phyloP scores from a whole-genome alignment of 2,113 vertebrate species.

The Copsychus sechellarum region DNA sequence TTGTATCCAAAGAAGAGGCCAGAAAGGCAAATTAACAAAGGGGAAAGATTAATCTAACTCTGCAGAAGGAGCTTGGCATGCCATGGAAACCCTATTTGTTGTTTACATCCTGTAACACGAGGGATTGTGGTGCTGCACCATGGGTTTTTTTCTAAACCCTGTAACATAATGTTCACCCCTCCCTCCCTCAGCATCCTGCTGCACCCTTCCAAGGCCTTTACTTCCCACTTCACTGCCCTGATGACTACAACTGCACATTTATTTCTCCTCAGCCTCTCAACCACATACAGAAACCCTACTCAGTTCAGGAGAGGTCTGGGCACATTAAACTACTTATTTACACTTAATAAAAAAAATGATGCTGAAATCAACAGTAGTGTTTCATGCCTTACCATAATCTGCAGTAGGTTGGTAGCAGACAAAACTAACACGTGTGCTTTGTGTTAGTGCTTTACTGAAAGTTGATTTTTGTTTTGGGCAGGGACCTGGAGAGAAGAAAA shows the following conservation, averaged over 20 bases:
- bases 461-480: conserved; percentile 54
- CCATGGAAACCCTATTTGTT: background rate
- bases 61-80: background rate
- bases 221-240: background rate
- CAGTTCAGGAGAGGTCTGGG: background rate
- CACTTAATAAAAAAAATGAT: background rate
- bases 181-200: background rate
- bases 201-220: background rate
- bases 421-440: background rate
- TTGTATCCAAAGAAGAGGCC: background rate
- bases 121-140: background rate
- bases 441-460: conserved; percentile 25
- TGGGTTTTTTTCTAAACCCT: background rate
- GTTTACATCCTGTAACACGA: background rate
- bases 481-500: background rate
- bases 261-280: background rate
- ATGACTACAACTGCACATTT: background rate
- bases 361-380: background rate
- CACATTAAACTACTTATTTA: background rate
- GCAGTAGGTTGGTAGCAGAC: conserved; percentile 50
- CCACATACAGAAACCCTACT: background rate
- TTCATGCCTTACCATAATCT: conserved; percentile 64
- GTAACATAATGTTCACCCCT: background rate
- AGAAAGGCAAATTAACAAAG: background rate
- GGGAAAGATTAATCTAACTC: background rate